Evolutionary conservation across 2,888 invertebrate genomes (phyloP).

Genomic region (Hipparchia semele): DNA sequence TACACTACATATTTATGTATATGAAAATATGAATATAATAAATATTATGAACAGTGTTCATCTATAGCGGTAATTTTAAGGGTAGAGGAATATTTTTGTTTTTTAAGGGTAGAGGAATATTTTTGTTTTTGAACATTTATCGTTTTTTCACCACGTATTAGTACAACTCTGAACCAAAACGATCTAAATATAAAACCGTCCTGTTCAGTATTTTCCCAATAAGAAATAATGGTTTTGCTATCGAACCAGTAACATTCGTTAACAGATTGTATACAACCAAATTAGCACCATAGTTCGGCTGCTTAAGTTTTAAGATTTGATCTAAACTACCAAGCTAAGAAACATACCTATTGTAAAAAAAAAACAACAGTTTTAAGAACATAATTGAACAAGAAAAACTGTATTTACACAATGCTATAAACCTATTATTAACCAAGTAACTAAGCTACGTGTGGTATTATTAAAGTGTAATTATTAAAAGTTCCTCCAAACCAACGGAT

Average conservation of each 20-base stretch:
- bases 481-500: slow-evolving; percentile 21
- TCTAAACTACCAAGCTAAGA: slow-evolving; percentile 6
- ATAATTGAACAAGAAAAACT: slow-evolving; percentile 15
- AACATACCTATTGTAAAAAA: background rate
- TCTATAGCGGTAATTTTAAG: background rate
- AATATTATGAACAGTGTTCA: background rate
- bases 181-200: too few species aligned
- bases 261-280: too few species aligned
- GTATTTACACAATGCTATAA: slow-evolving; percentile 12
- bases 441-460: slow-evolving; percentile 11
- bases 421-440: slow-evolving; percentile 18
- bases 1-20: too few species aligned
- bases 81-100: background rate
- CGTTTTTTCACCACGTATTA: too few species aligned
- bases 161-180: too few species aligned
- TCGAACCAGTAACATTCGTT: too few species aligned
- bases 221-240: too few species aligned
- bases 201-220: too few species aligned
- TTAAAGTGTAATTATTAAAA: slow-evolving; percentile 28
- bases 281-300: background rate
- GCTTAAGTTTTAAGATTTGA: background rate
- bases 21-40: background rate
- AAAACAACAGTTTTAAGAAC: slow-evolving; percentile 14
- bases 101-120: too few species aligned
- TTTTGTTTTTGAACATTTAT: too few species aligned